Conservation (phyloP, 2,113 vertebrate genomes). For the Casuarius casuarius region DNA sequence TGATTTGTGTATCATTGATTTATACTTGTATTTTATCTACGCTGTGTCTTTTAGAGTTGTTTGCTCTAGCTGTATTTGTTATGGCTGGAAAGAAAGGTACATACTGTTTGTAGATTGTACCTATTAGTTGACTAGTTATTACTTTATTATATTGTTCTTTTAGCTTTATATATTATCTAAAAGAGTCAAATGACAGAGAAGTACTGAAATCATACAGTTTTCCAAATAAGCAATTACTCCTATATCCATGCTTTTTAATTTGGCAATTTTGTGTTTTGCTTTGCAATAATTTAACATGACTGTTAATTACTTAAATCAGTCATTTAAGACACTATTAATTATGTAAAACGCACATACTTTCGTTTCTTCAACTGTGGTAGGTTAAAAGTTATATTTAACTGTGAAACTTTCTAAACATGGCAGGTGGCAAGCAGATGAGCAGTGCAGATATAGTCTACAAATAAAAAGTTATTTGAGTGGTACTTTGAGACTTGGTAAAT, state of each 20-base stretch:
- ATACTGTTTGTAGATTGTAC: background rate
- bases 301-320: background rate
- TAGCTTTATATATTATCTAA: background rate
- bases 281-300: background rate
- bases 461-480: background rate
- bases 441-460: background rate
- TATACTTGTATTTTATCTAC: background rate
- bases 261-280: background rate
- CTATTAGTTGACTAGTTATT: background rate
- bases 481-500: background rate
- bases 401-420: constrained; percentile 5
- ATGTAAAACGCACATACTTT: background rate
- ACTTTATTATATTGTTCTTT: background rate
- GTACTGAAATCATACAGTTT: background rate
- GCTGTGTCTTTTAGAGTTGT: background rate
- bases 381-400: constrained; percentile 57
- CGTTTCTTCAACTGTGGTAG: background rate
- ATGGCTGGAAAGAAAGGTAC: background rate
- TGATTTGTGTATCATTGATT: background rate
- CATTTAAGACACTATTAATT: background rate
- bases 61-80: background rate
- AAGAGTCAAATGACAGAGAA: background rate
- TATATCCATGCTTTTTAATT: background rate
- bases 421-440: constrained; percentile 29
- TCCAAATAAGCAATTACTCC: background rate